These are phyloP conservation scores for Physocephala rufipes DNA, from an alignment of 2,888 invertebrate species.

Conservation along the genomic window DNA sequence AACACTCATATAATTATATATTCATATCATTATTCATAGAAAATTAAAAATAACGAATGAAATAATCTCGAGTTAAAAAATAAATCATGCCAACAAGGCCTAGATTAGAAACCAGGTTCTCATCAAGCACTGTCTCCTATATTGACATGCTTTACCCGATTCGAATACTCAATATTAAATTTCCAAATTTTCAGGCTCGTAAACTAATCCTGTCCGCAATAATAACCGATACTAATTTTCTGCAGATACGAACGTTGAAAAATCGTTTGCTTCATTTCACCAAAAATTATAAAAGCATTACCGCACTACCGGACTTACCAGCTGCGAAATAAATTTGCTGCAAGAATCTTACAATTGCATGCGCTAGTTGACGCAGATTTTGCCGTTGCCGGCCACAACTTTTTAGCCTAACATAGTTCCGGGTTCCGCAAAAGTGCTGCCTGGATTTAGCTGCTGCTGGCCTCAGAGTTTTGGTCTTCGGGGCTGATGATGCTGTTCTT, in stretches of 20 bases:
- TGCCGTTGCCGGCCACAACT: neutral
- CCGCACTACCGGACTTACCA: neutral
- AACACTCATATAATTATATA: no score
- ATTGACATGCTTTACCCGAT: no score
- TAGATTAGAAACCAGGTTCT: no score
- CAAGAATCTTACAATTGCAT: neutral
- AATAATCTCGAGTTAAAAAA: no score
- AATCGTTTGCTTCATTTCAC: neutral
- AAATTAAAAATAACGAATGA: no score
- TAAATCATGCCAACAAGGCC: no score
- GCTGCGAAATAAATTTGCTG: neutral
- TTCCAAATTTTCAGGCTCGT: no score
- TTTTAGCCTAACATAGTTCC: neutral
- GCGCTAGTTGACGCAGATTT: neutral
- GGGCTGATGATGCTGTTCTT: neutral
- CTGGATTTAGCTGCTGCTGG: neutral
- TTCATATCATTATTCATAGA: no score
- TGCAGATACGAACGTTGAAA: neutral
- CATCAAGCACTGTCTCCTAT: no score
- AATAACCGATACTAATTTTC: no score
- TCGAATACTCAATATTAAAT: no score
- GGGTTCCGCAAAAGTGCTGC: neutral
- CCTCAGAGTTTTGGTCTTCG: neutral
- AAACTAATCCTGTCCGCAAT: no score
- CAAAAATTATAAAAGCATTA: neutral